phyloP scores from a whole-genome alignment of 2,113 vertebrate genomes.

The Myiozetetes cayanensis region DNA sequence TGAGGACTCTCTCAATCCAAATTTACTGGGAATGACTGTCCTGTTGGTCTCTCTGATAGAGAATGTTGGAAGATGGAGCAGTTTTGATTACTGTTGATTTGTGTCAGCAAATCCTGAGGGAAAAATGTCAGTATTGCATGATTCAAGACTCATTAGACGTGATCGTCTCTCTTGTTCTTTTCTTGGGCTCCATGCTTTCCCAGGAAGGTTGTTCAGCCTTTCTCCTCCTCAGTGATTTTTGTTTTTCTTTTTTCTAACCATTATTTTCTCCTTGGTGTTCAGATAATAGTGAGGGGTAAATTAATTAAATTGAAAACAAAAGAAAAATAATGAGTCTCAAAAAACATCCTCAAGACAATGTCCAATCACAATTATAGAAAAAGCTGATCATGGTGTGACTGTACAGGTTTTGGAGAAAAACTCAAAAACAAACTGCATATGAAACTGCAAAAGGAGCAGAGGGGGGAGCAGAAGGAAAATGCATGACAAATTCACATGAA shows the following conservation, averaged over 20 bases:
- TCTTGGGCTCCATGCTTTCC: background rate
- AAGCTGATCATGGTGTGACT: background rate
- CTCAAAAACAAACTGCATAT: background rate
- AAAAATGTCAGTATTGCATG: background rate
- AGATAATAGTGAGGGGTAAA: background rate
- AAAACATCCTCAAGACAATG: background rate
- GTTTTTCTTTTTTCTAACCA: background rate
- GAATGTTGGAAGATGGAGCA: background rate
- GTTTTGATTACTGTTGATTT: background rate
- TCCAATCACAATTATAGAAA: background rate
- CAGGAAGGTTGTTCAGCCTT: background rate
- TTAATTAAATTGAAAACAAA: background rate
- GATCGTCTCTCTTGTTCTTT: background rate
- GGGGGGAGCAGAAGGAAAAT: conserved; percentile 34
- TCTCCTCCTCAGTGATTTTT: background rate
- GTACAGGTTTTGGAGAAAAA: background rate
- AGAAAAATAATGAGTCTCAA: background rate
- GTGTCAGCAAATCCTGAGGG: background rate
- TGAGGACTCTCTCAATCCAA: background rate
- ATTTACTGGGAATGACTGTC: background rate
- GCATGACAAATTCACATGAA: conserved; percentile 64
- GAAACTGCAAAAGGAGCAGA: background rate
- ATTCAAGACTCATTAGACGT: background rate
- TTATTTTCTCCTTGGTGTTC: background rate
- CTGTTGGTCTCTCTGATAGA: background rate